Evolutionary conservation across 1,140 invertebrate species (phyloP), one percentile per base, ranked within the genome.

Genomic region (Bombus haemorrhoidalis): DNA sequence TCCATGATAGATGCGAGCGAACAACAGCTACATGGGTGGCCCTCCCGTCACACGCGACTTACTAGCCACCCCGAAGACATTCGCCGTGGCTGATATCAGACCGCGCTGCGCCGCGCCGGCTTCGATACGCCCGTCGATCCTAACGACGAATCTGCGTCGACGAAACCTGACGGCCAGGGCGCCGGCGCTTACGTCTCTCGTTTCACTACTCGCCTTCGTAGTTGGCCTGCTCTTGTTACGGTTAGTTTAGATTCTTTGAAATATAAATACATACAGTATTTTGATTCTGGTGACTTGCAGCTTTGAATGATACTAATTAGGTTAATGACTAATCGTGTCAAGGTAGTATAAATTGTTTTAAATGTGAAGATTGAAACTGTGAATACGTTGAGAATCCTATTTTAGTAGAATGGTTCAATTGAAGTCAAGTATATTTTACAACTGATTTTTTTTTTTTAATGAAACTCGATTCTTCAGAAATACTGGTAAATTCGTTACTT

Each of bases 31-130:
- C 94, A 95, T 95, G 94, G 94, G 94, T 95, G 94, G 94, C 92
- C 94, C 91, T 92, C 91, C 91, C 92, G 92, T 94, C 94, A 94
- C 94, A 94, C 89, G 91, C 90, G 84, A 85, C 89, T 87, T 94
- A 95, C 94, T 94, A 95, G 92, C 94, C 94, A 94, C 94, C 93
- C 91, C 92, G 92, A 94, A 94, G 92, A 94, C 94, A 94, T 95
- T 90, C 90, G 91, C 91, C 92, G 87, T 86, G 87, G 89, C 82
- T 92, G 89, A 91, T 91, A 91, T 90, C 89, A 85, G 47, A 80
- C 75, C 81, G 47, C 64, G 47, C 47, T 1, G 18, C 47, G 43
- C 43, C 47, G 47, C 47, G 66, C 37, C 68, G 68, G 68, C 79
- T 62, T 62, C 75, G 86, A 90, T 87, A 85, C 66, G 68, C 43